These are phyloP conservation scores for Camponotus pennsylvanicus DNA, from an alignment of 1,140 invertebrate species.

Conservation along the genomic window DNA sequence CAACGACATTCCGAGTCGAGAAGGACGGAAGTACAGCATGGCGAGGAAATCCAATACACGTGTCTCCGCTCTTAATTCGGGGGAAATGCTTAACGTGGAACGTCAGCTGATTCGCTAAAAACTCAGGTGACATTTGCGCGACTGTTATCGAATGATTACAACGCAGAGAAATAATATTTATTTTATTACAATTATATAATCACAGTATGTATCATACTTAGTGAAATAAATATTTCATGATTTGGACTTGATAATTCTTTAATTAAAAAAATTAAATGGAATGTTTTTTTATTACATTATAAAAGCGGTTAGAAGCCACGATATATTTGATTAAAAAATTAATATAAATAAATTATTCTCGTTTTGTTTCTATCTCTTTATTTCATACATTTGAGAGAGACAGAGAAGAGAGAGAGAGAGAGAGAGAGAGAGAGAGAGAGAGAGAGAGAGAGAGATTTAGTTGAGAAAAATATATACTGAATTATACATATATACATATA, in stretches of 20 bases:
- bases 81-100: conserved; percentile 30
- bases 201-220: not conserved
- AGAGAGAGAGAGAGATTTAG: not conserved
- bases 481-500: not conserved
- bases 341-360: not conserved
- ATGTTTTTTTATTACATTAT: too few relatives aligned
- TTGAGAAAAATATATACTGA: not conserved
- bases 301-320: not conserved
- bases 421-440: too few relatives aligned
- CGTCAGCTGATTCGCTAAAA: conserved; percentile 35
- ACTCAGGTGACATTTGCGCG: conserved; percentile 7
- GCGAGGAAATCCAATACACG: conserved; percentile 54
- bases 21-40: conserved; percentile 73
- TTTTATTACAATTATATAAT: not conserved
- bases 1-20: conserved; percentile 82
- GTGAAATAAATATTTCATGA: not conserved
- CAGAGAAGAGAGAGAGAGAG: too few relatives aligned
- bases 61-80: conserved; percentile 44
- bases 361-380: not conserved
- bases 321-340: not conserved
- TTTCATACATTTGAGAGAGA: not conserved
- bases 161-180: not conserved
- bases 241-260: not conserved
- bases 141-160: not conserved
- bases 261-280: not conserved